Evolutionary conservation across 2,888 invertebrate genomes (phyloP).

Genomic region (Neuroscelio doddi): DNA sequence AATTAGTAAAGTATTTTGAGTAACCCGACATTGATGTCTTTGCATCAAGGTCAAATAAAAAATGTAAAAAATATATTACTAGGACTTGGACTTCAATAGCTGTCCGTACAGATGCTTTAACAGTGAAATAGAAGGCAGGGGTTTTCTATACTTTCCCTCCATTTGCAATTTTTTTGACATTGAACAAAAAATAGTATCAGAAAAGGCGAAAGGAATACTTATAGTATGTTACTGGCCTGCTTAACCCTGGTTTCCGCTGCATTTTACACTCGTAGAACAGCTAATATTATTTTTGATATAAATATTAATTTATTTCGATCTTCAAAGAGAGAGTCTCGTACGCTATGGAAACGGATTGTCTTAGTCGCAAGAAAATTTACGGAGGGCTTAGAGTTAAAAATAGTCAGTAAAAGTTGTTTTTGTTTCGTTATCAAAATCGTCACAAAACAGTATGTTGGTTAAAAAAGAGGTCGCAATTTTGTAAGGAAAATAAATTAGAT

Average conservation of each 20-base stretch:
- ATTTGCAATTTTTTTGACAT: slow-evolving; percentile 13
- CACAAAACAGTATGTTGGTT: slow-evolving; percentile 6
- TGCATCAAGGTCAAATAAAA: slow-evolving; percentile 23
- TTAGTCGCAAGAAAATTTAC: slow-evolving; percentile 11
- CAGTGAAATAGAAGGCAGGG: slow-evolving; percentile 9
- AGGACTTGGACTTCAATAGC: slow-evolving; percentile 18
- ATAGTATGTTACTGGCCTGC: slow-evolving; percentile 14
- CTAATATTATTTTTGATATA: slow-evolving; percentile 9
- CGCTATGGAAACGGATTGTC: slow-evolving; percentile 16
- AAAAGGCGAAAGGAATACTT: slow-evolving; percentile 15
- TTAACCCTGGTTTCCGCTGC: slow-evolving; percentile 24
- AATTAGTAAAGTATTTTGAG: slow-evolving; percentile 5
- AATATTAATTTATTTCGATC: slow-evolving; percentile 12
- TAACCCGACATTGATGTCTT: slow-evolving; percentile 18
- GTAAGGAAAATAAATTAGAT: slow-evolving; percentile 11
- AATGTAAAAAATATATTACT: slow-evolving; percentile 17
- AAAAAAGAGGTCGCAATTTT: slow-evolving; percentile 42
- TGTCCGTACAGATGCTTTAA: slow-evolving; percentile 19
- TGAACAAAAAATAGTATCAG: slow-evolving; percentile 14
- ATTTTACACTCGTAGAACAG: no score
- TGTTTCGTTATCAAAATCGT: not conserved
- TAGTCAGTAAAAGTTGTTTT: not conserved
- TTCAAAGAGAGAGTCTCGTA: slow-evolving; percentile 16
- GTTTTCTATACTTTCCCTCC: slow-evolving; percentile 20
- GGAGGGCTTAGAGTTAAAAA: not conserved